Percentiles rank a stretch among this genome's conserved stretches.
Conservation (phyloP, 2,113 vertebrate genomes). For the Centropus bengalensis region DNA sequence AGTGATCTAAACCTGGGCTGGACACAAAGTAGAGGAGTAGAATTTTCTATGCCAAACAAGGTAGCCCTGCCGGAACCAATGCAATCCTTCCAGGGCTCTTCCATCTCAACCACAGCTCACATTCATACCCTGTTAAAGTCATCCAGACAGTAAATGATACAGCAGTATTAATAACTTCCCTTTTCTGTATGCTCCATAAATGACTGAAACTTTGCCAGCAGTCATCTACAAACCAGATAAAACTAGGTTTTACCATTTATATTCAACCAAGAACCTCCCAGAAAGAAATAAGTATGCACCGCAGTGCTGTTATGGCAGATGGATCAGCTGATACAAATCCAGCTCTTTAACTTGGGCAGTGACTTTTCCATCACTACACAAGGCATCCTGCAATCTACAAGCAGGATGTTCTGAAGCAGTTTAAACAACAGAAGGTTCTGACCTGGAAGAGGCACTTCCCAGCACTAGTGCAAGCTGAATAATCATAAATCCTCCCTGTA, state of each 20-base stretch:
- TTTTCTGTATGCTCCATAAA: not conserved
- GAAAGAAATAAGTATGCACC: not conserved
- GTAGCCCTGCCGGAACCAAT: not conserved
- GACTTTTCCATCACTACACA: not conserved
- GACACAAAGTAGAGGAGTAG: not conserved
- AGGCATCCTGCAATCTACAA: fast-evolving
- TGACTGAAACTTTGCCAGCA: not conserved
- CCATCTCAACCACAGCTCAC: not conserved
- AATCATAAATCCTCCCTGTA: not conserved
- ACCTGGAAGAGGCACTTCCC: not conserved
- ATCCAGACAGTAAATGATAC: not conserved
- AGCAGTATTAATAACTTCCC: not conserved
- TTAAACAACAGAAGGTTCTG: not conserved
- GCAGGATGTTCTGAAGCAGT: not conserved
- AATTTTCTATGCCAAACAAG: not conserved
- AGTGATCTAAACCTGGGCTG: not conserved
- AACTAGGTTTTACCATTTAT: not conserved
- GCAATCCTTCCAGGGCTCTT: not conserved
- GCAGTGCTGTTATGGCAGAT: not conserved
- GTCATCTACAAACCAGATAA: not conserved
- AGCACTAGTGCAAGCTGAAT: not conserved
- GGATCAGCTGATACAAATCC: not conserved
- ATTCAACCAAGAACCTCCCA: not conserved
- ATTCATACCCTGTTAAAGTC: fast-evolving
- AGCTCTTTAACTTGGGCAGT: not conserved